Base-by-base conservation (phyloP, 2,797 vertebrate genomes). In the Mallotus villosus region DNA sequence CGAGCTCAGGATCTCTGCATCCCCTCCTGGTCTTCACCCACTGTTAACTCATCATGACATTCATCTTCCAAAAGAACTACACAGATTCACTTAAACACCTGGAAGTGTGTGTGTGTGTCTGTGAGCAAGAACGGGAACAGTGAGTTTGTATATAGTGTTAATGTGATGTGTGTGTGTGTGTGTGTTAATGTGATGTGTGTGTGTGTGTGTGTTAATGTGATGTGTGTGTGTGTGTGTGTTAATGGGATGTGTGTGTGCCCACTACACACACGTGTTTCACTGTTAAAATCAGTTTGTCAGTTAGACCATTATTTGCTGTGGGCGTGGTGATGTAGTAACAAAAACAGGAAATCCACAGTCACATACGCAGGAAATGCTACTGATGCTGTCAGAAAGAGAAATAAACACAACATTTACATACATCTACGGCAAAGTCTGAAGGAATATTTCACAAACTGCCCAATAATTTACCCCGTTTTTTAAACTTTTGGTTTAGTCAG, bases 341-440 rank as follows among this genome's bases (percentile, higher is more conserved):
- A 84, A 88, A 88, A 87, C 90, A 92, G 91, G 90, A 92, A 92
- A 89, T 85, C 78, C 84, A 89, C 80, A 77, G 80, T 88, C 85
- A 90, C 86, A 88, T 78, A 86, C 75, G 77, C 91, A 92, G 90
- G 91, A 92, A 92, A 91, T 91, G 81, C 86, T 90, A 81, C 78
- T 78, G 81, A 25, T 25, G 25, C 25, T 78, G 81, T 87, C 74
- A 84, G 59, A 73, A 69, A 37, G 46, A 79, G 73, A 86, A 86
- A 85, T 82, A 87, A 89, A 91, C 84, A 85, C 70, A 76, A 66
- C n/a, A 58, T 24, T 16, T 29, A 17, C 58, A n/a, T 37, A 67
- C 37, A 14, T 55, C 7, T 51, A 65, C 37, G 22, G 37, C 46
- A 22, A 66, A 19, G 22, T 64, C 63, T 64, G n/a, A 21, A 46